These are phyloP conservation scores for Triplophysa rosa DNA, from an alignment of 2,113 vertebrate species.

Conservation along the genomic window DNA sequence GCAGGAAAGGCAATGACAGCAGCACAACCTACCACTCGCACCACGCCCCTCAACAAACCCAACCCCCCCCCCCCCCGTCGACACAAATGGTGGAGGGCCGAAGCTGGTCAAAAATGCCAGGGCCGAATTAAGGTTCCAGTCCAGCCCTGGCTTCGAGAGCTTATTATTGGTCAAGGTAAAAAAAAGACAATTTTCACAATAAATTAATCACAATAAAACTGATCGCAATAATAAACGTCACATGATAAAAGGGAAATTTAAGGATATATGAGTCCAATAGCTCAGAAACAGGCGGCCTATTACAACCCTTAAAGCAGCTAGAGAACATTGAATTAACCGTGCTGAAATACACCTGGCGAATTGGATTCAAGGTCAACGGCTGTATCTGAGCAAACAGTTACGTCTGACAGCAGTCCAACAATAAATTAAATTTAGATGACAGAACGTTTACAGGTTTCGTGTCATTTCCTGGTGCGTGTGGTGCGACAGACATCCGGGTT, in stretches of 20 bases:
- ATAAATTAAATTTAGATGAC: constrained; percentile 52
- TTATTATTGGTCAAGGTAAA: background rate
- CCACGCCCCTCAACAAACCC: too few relatives aligned
- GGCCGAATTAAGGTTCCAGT: too few relatives aligned
- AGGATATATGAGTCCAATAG: background rate
- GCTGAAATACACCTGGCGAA: background rate
- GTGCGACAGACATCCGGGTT: background rate
- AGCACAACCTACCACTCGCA: too few relatives aligned
- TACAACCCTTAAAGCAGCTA: background rate
- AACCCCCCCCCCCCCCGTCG: too few relatives aligned
- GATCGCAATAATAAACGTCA: background rate
- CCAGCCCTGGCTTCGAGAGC: background rate
- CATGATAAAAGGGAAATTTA: background rate
- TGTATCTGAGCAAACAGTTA: constrained; percentile 47
- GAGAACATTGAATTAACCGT: background rate
- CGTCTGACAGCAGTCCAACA: background rate
- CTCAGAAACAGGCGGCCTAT: background rate
- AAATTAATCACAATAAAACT: constrained; percentile 3
- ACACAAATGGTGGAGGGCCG: too few relatives aligned
- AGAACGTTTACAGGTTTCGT: constrained; percentile 38
- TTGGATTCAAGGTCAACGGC: constrained; percentile 43
- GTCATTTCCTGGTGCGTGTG: background rate
- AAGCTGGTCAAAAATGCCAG: too few relatives aligned
- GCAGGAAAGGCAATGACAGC: too few relatives aligned
- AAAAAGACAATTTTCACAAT: background rate